phyloP scores from a whole-genome alignment of 2,797 vertebrate species.

The Tokudaia tokunoshimensis region DNA sequence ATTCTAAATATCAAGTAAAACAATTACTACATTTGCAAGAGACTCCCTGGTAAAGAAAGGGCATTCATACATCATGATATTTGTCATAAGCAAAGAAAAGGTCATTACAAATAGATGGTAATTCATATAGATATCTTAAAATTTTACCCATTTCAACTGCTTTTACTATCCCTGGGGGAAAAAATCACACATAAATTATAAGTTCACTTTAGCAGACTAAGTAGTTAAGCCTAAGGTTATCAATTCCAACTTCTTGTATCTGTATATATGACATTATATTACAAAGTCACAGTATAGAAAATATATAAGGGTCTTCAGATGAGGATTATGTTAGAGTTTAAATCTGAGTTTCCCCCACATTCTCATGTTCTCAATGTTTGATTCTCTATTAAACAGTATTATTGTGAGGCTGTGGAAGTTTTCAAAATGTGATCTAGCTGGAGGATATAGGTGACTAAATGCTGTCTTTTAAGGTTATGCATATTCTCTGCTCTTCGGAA shows the following conservation, averaged over 20 bases:
- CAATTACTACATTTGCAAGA: not conserved
- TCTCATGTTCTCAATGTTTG: not conserved
- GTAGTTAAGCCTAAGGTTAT: not conserved
- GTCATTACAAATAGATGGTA: not conserved
- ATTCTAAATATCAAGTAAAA: not conserved
- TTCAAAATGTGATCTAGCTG: not conserved
- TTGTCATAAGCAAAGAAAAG: not conserved
- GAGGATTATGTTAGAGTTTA: no score
- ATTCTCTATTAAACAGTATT: not conserved
- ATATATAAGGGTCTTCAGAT: not conserved
- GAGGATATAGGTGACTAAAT: not conserved
- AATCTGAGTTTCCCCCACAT: no score
- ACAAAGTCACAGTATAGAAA: not conserved
- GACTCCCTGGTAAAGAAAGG: not conserved
- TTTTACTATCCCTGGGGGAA: not conserved
- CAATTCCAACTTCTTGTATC: not conserved
- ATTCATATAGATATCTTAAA: not conserved
- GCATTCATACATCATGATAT: not conserved
- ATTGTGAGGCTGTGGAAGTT: not conserved
- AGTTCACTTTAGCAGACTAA: not conserved
- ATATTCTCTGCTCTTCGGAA: not conserved
- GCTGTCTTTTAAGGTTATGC: not conserved
- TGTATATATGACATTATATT: not conserved
- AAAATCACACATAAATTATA: not conserved
- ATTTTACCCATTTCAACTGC: not conserved